Evolutionary conservation across 1,140 invertebrate genomes (phyloP).

Genomic region (Drosophila kohkoa): DNA sequence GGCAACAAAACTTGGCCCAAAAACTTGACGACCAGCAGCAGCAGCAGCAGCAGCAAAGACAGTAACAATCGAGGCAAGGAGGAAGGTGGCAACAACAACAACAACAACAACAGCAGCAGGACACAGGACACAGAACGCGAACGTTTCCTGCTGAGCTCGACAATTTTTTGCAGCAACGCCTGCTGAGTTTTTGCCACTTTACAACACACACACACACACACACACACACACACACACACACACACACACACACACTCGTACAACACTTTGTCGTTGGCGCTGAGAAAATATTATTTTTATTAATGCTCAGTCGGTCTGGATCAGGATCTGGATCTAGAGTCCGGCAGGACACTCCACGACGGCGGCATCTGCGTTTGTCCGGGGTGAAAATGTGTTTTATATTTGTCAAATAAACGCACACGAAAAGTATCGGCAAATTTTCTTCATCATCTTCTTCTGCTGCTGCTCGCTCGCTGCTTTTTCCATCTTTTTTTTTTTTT

Average conservation of each 20-base stretch:
- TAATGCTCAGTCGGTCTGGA: constrained; percentile 66
- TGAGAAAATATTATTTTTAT: constrained; percentile 77
- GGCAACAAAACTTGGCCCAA: constrained; percentile 72
- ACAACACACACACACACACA: constrained; percentile 29
- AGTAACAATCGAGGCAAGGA: neutral
- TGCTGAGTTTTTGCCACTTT: constrained; percentile 46
- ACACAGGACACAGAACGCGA: constrained; percentile 5
- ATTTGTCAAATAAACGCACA: constrained; percentile 78
- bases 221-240: constrained; percentile 13
- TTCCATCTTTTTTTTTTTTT: constrained; percentile 14
- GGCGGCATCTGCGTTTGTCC: constrained; percentile 39
- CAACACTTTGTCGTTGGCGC: constrained; percentile 38
- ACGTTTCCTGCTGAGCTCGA: constrained; percentile 66
- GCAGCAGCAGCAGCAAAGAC: neutral
- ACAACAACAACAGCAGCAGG: neutral
- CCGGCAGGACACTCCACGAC: neutral
- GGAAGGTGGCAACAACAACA: neutral
- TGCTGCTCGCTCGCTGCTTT: neutral
- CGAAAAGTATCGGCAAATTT: constrained; percentile 55
- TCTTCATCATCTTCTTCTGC: constrained; percentile 25
- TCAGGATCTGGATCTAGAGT: constrained; percentile 25
- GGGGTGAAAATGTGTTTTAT: constrained; percentile 80
- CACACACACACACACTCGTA: neutral
- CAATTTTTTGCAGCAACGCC: constrained; percentile 53
- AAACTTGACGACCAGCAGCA: constrained; percentile 28